Percentiles rank a stretch among this genome's conserved stretches.
Conservation (phyloP, 2,797 vertebrate species). For the Halcyon smyrnensis region DNA sequence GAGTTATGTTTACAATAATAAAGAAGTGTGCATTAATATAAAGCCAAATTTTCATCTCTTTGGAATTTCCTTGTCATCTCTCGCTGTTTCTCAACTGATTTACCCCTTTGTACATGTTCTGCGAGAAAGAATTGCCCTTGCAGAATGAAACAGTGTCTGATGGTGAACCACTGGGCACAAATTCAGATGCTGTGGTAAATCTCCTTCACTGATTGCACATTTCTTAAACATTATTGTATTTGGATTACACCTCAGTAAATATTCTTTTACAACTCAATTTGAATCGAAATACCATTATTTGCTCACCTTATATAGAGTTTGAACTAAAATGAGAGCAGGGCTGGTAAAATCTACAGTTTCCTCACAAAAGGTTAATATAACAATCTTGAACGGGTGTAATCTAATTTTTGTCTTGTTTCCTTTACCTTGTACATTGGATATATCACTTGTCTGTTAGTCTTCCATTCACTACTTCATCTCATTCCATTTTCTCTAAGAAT, state of each 20-base stretch:
- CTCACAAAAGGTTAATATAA: neutral
- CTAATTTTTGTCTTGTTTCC: slow-evolving; percentile 77
- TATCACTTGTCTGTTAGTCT: slow-evolving; percentile 80
- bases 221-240: slow-evolving; percentile 88
- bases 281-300: neutral
- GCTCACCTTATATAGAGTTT: neutral
- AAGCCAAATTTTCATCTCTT: neutral
- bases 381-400: slow-evolving; percentile 82
- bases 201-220: slow-evolving; percentile 53
- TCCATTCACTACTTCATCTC: slow-evolving; percentile 83
- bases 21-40: slow-evolving; percentile 43
- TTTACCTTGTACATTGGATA: slow-evolving; percentile 63
- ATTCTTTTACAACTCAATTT: neutral
- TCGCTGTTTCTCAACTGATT: neutral
- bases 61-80: neutral
- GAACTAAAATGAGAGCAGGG: neutral
- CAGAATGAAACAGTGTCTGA: neutral
- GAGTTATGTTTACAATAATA: slow-evolving; percentile 12
- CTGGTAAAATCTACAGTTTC: neutral
- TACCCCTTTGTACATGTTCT: neutral
- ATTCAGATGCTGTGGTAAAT: neutral
- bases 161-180: neutral
- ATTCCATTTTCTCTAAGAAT: slow-evolving; percentile 87
- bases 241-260: slow-evolving; percentile 83
- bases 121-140: neutral